Conservation (phyloP, 2,797 vertebrate genomes). For the Chiloscyllium punctatum region DNA sequence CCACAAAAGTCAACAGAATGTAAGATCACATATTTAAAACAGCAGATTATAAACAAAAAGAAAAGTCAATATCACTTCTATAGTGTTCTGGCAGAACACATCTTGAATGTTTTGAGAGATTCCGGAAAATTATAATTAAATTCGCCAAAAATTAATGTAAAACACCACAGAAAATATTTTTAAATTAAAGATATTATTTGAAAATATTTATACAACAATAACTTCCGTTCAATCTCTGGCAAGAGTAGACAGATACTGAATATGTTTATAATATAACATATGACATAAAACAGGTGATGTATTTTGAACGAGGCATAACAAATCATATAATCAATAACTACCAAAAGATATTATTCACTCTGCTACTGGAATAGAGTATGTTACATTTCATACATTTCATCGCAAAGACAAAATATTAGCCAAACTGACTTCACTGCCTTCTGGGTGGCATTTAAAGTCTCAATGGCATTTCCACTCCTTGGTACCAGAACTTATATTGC, state of each 20-base stretch:
- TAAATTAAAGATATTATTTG: not conserved
- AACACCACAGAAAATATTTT: not conserved
- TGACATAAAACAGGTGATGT: not conserved
- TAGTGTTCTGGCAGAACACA: not conserved
- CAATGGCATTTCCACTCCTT: not conserved
- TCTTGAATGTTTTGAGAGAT: not conserved
- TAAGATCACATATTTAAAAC: not conserved
- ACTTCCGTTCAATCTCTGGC: not conserved
- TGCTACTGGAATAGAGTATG: not conserved
- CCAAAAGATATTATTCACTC: too few relatives aligned
- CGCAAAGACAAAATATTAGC: not conserved
- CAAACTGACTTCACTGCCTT: not conserved
- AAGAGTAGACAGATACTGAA: not conserved
- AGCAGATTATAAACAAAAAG: not conserved
- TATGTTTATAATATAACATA: not conserved
- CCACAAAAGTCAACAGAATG: not conserved
- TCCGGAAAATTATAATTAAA: not conserved
- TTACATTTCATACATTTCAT: not conserved
- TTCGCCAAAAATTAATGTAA: not conserved
- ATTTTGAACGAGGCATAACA: not conserved
- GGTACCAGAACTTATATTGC: not conserved
- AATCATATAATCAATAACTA: not conserved
- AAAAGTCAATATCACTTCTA: not conserved
- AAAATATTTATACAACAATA: not conserved
- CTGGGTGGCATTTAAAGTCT: not conserved